phyloP scores from a whole-genome alignment of 2,888 invertebrate species.

The Dysmachus trigonus region DNA sequence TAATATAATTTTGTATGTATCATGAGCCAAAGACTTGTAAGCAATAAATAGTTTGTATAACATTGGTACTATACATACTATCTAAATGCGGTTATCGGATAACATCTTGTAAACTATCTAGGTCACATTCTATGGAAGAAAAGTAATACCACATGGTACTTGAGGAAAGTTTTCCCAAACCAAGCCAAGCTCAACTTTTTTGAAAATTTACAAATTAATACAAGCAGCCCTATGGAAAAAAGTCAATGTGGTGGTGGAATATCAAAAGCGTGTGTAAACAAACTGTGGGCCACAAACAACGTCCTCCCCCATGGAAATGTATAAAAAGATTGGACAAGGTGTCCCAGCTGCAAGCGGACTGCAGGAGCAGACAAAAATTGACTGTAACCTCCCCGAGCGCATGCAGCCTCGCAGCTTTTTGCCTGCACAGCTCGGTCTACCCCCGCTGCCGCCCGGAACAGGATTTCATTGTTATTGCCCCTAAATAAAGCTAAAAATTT shows the following conservation, averaged over 20 bases:
- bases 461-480: conserved; percentile 8
- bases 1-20: no score
- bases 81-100: no score
- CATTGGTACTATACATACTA: no score
- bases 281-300: neutral
- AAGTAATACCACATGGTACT: no score
- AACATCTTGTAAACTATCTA: no score
- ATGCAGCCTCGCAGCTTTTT: neutral
- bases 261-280: neutral
- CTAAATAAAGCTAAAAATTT: conserved; percentile 19
- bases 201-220: neutral
- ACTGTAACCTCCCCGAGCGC: neutral
- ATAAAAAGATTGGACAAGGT: neutral
- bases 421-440: neutral
- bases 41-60: no score
- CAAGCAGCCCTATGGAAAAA: neutral
- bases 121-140: no score
- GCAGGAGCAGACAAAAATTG: neutral
- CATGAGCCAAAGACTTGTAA: no score
- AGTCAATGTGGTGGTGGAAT: neutral
- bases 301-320: neutral
- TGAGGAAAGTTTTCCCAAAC: no score
- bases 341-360: neutral
- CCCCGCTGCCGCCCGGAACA: neutral
- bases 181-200: neutral